A percentile compares a stretch with the other conserved stretches of the same genome.
These are phyloP conservation scores for Sceloporus tristichus DNA, from an alignment of 2,113 vertebrate genomes.

Conservation along the genomic window DNA sequence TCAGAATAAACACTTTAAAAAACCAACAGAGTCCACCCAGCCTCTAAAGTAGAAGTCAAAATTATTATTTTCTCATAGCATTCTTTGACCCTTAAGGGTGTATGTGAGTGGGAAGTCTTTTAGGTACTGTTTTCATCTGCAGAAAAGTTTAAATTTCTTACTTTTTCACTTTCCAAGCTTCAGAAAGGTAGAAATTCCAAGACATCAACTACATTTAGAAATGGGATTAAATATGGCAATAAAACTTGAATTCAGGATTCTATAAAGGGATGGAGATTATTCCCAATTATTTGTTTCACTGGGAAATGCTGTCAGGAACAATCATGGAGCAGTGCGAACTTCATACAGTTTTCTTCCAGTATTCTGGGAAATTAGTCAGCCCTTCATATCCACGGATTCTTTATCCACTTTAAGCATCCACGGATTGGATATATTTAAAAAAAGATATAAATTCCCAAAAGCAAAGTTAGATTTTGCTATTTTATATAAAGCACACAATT, in stretches of 20 bases:
- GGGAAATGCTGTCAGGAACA: too few relatives aligned
- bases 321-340: too few relatives aligned
- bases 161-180: not conserved
- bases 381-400: too few relatives aligned
- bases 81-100: not conserved
- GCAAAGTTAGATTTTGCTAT: too few relatives aligned
- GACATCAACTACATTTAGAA: not conserved
- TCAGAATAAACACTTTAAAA: slow-evolving; percentile 13
- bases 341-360: too few relatives aligned
- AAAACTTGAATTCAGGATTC: not conserved
- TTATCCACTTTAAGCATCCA: too few relatives aligned
- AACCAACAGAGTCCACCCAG: rapidly evolving
- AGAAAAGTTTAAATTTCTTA: not conserved
- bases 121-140: not conserved
- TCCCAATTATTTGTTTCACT: too few relatives aligned
- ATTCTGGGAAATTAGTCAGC: too few relatives aligned
- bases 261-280: not conserved
- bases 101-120: not conserved
- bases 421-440: too few relatives aligned
- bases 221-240: not conserved
- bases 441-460: too few relatives aligned
- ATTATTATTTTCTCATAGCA: not conserved
- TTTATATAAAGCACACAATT: too few relatives aligned
- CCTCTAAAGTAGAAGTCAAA: not conserved
- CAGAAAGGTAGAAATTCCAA: not conserved